Evolutionary conservation across 1,140 invertebrate genomes (phyloP).

Genomic region (Monochamus saltuarius): DNA sequence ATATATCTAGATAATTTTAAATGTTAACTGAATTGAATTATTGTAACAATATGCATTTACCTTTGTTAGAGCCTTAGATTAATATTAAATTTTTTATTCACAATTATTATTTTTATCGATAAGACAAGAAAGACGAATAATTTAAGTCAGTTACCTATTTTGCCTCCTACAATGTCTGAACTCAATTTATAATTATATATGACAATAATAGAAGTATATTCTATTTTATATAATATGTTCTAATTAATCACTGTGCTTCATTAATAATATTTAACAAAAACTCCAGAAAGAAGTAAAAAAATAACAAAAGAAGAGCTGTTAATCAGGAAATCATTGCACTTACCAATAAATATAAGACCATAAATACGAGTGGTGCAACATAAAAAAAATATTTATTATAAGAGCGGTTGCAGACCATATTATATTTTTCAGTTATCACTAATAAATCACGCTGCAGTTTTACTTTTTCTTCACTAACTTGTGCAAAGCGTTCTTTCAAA

Average conservation of each 20-base stretch:
- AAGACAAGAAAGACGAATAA: no score
- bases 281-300: slow-evolving; percentile 49
- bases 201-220: no score
- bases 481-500: slow-evolving; percentile 56
- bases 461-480: slow-evolving; percentile 53
- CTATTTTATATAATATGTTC: no score
- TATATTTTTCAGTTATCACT: slow-evolving; percentile 41
- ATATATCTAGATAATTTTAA: no score
- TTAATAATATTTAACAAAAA: slow-evolving; percentile 48
- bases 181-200: no score
- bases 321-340: slow-evolving; percentile 51
- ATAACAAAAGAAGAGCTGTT: slow-evolving; percentile 46
- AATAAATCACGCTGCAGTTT: slow-evolving; percentile 51
- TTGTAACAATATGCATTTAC: no score
- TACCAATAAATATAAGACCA: slow-evolving; percentile 48
- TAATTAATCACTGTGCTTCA: slow-evolving; percentile 29
- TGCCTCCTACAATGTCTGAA: no score
- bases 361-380: slow-evolving; percentile 46
- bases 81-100: no score
- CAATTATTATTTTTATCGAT: no score
- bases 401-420: slow-evolving; percentile 42
- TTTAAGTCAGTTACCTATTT: no score
- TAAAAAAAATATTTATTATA: slow-evolving; percentile 49
- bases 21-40: no score
- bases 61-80: no score